These are phyloP conservation scores for Scaptomyza cyrtandrae DNA, from an alignment of 2,888 invertebrate genomes.

Conservation along the genomic window DNA sequence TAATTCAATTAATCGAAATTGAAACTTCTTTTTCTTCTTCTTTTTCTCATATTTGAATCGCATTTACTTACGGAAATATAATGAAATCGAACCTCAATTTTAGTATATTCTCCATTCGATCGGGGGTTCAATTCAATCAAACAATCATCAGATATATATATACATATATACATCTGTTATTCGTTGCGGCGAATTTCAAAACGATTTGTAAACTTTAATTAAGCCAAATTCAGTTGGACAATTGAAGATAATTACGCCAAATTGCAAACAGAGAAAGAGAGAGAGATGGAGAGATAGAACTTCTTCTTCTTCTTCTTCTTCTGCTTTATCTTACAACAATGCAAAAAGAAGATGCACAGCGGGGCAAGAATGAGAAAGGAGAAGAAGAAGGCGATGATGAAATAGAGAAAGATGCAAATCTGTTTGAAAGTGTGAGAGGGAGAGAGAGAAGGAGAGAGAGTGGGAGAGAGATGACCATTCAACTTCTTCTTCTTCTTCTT, in stretches of 20 bases:
- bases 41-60: neutral
- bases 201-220: constrained; percentile 42
- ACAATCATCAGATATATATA: neutral
- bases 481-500: neutral
- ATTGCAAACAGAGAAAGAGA: constrained; percentile 7
- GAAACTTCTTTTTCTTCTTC: neutral
- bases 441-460: neutral
- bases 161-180: neutral
- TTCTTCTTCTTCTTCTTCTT: neutral
- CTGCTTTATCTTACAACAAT: constrained; percentile 1
- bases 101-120: neutral
- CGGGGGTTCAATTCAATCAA: constrained; percentile 21
- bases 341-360: neutral
- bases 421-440: constrained; percentile 9
- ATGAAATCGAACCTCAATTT: neutral
- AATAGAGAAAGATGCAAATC: constrained; percentile 61
- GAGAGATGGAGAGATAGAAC: neutral
- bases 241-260: constrained; percentile 72
- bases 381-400: neutral
- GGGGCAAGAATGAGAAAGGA: neutral
- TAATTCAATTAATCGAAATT: constrained; percentile 20
- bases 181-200: constrained; percentile 35
- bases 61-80: neutral
- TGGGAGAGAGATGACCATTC: too few species aligned
- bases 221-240: constrained; percentile 70